Conservation (phyloP, 2,797 vertebrate species). For the Diplodus sargus region DNA sequence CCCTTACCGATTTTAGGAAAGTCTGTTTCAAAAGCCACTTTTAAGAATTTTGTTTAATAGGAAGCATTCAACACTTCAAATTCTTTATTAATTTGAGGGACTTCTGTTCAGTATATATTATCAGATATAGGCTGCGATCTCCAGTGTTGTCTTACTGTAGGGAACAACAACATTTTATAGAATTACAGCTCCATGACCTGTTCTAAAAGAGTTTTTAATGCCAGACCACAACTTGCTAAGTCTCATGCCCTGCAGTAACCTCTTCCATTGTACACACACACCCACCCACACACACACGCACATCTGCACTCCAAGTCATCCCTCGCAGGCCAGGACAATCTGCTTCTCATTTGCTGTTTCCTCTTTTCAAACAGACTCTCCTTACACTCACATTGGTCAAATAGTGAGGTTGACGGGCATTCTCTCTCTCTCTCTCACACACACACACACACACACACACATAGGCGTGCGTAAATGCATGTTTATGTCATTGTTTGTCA, state of each 20-base stretch:
- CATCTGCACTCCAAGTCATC: constrained; percentile 13
- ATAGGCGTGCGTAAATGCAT: not conserved
- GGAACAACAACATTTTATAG: not conserved
- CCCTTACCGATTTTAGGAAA: not conserved
- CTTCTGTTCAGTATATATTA: not conserved
- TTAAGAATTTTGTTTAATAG: too few species aligned
- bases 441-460: not conserved
- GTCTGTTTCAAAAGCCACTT: too few species aligned
- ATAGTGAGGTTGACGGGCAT: constrained; percentile 28
- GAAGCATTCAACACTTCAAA: too few species aligned
- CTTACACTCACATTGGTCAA: constrained; percentile 30
- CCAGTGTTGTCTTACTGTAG: not conserved
- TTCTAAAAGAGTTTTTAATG: constrained; percentile 1
- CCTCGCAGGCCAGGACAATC: constrained; percentile 46
- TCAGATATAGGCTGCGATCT: not conserved
- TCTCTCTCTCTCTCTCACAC: too few species aligned
- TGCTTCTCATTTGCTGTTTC: constrained; percentile 73
- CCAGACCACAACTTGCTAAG: not conserved
- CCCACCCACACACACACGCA: not conserved
- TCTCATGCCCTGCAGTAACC: constrained; percentile 34
- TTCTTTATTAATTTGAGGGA: too few species aligned
- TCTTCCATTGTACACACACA: constrained; percentile 2
- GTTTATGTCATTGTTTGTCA: constrained; percentile 28
- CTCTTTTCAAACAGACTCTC: constrained; percentile 47
- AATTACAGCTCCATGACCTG: constrained; percentile 5